Base-by-base conservation (phyloP, 2,797 vertebrate species). In the Pagetopsis macropterus region DNA sequence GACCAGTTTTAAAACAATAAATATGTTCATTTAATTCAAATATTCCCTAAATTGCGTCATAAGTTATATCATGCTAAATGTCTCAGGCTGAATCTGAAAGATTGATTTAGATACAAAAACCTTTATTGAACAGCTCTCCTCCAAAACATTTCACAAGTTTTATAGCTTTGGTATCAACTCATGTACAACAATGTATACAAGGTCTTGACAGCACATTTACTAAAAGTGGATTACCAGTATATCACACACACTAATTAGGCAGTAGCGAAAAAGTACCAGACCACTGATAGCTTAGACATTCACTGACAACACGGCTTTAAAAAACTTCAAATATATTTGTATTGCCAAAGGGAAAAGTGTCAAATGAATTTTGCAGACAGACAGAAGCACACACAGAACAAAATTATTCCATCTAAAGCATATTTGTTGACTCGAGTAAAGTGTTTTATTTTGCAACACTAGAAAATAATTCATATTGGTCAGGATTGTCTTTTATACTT, bases 121-220 rank as follows among this genome's bases (percentile, higher is more conserved):
- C 21, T 87, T 89, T 90, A 89, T 88, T 91, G 33, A 87, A 83
- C 56, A 75, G 19, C 17, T 74, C 15, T 17, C 56, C 17, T 82
- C 27, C 16, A 84, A 88, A 37, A 89, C 82, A 75, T 75, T 86
- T 79, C 17, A 2, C 63, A 27, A 70, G 69, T 52, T 70, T 8
- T 72, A 65, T 16, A 43, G 44, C 81, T 92, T 90, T 89, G 87
- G 88, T 88, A 80, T 89, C 23, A 87, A 75, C 57, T 71, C 12
- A 60, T 81, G 56, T 79, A 80, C 75, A 81, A 67, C 11, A 55
- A 71, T 67, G 44, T 75, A 64, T 67, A 71, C 59, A 70, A 76
- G 41, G 69, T 65, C 37, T 66, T 5, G 0, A 78, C n/a, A 46
- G 55, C 72, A 75, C 59, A 50, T 57, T 50, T 72, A 63, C 50